These are phyloP conservation scores for Papilio protenor DNA, from an alignment of 2,888 invertebrate genomes.

Conservation along the genomic window DNA sequence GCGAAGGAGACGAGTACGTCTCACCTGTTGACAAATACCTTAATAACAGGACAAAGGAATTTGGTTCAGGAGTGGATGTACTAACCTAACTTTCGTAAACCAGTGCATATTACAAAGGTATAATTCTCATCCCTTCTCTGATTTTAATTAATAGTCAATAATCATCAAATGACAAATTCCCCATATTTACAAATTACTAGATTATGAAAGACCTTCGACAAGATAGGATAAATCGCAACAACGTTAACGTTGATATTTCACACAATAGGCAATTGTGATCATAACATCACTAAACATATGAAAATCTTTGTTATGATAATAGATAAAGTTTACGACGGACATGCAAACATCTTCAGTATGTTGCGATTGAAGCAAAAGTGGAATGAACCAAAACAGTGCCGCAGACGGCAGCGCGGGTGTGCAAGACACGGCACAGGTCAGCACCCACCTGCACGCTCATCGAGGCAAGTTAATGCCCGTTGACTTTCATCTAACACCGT, in stretches of 20 bases:
- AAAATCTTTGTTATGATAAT: background rate
- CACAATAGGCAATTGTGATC: too few relatives aligned
- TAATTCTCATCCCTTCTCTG: too few relatives aligned
- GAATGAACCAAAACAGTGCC: background rate
- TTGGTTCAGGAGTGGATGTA: background rate
- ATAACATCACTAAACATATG: too few relatives aligned
- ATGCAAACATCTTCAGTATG: background rate
- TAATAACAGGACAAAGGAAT: background rate
- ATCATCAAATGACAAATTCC: too few relatives aligned
- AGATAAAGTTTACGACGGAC: background rate
- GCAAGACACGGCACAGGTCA: background rate
- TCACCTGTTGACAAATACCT: constrained; percentile 57
- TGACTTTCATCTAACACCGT: background rate
- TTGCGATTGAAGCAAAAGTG: background rate
- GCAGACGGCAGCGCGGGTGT: too few relatives aligned
- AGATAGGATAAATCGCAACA: too few relatives aligned
- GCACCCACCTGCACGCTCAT: background rate
- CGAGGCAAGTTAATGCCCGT: background rate
- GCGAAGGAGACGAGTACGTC: constrained; percentile 65
- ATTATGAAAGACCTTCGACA: too few relatives aligned
- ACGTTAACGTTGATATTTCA: too few relatives aligned
- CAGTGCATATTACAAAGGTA: too few relatives aligned
- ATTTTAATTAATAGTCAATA: too few relatives aligned
- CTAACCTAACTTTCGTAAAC: background rate
- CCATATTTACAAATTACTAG: too few relatives aligned